phyloP scores from a whole-genome alignment of 2,113 vertebrate species.

The Passer domesticus region DNA sequence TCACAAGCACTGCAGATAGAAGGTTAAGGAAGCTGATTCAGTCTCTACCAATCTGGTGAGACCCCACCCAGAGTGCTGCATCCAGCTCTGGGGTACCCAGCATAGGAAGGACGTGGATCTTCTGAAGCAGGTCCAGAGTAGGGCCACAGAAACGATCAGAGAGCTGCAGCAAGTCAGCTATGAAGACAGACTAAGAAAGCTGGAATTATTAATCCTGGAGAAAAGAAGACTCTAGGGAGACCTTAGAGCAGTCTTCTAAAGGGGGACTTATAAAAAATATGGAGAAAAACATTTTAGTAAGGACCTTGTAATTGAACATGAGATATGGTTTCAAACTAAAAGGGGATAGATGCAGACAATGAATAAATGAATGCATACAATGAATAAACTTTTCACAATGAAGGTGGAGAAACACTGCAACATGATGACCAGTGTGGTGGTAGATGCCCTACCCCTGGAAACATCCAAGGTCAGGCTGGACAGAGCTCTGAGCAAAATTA shows the following conservation, averaged over 20 bases:
- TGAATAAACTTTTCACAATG: background rate
- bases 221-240: background rate
- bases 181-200: background rate
- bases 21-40: background rate
- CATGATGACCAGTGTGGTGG: background rate
- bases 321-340: background rate
- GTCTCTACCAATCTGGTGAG: background rate
- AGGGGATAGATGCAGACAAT: background rate
- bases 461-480: background rate
- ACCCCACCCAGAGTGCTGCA: background rate
- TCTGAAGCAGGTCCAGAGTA: background rate
- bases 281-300: background rate
- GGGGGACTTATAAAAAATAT: background rate
- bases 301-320: background rate
- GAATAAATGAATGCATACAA: background rate
- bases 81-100: background rate
- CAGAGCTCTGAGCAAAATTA: background rate
- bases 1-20: background rate
- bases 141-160: background rate
- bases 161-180: background rate
- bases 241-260: background rate
- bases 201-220: background rate
- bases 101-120: background rate
- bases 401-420: background rate
- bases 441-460: background rate